Conservation (phyloP, 2,888 invertebrate species). For the Bombylius major region DNA sequence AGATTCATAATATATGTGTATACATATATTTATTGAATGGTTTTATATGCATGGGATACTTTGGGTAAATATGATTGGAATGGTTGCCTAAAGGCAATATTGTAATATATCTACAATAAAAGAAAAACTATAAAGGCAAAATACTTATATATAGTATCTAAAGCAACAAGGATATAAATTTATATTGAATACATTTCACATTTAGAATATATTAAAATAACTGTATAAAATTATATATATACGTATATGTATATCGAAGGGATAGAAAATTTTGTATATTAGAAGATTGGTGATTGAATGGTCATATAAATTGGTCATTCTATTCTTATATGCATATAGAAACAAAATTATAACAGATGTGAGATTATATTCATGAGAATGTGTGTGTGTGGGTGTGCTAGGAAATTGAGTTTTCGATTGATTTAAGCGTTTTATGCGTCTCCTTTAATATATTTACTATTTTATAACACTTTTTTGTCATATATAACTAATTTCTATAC, state of each 20-base stretch:
- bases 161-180: not conserved
- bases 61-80: slow-evolving; percentile 11
- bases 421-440: not conserved
- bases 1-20: too few species aligned
- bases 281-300: not conserved
- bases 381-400: not conserved
- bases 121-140: not conserved
- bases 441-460: not conserved
- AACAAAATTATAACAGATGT: not conserved
- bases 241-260: too few species aligned
- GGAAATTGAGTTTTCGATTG: not conserved
- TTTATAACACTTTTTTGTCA: too few species aligned
- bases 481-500: too few species aligned
- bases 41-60: not conserved
- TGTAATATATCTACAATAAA: not conserved
- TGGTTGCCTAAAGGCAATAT: slow-evolving; percentile 4
- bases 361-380: not conserved
- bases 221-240: too few species aligned
- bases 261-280: too few species aligned
- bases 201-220: too few species aligned
- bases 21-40: too few species aligned
- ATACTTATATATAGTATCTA: not conserved
- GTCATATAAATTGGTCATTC: not conserved
- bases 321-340: too few species aligned
- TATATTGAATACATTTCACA: too few species aligned